These are phyloP conservation scores for Ceratina australensis DNA, from an alignment of 1,140 invertebrate species.

Conservation along the genomic window DNA sequence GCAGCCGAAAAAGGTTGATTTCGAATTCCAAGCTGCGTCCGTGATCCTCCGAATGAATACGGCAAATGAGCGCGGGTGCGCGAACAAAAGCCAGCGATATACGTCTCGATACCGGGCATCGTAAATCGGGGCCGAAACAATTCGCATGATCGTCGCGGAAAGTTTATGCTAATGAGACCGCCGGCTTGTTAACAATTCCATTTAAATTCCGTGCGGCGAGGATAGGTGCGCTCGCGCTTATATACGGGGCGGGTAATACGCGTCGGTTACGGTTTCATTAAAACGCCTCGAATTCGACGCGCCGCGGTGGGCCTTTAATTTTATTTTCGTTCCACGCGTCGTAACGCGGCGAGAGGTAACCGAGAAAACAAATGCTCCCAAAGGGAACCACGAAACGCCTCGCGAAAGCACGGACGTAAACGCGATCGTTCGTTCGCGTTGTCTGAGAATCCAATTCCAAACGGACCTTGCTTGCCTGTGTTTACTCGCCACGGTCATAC, in stretches of 20 bases:
- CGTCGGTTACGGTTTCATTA: constrained; percentile 10
- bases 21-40: too few relatives aligned
- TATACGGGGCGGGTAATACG: not conserved
- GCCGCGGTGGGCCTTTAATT: not conserved
- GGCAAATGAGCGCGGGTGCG: too few relatives aligned
- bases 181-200: constrained; percentile 40
- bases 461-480: not conserved
- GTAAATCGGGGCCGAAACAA: constrained; percentile 4
- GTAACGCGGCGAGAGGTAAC: not conserved
- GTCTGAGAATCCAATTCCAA: not conserved
- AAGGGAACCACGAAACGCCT: too few relatives aligned
- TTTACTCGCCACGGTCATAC: too few relatives aligned
- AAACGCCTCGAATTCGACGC: constrained; percentile 14
- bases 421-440: not conserved
- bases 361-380: not conserved
- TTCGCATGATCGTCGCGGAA: not conserved
- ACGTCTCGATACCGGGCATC: not conserved
- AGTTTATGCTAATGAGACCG: constrained; percentile 41
- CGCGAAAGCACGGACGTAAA: not conserved
- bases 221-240: not conserved
- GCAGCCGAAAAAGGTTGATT: too few relatives aligned
- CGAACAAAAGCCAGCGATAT: not conserved
- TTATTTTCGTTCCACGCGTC: not conserved
- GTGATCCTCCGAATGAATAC: too few relatives aligned
- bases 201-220: constrained; percentile 10